These are phyloP conservation scores for Drosophila tsacasi DNA, from an alignment of 1,140 invertebrate genomes.

Conservation along the genomic window DNA sequence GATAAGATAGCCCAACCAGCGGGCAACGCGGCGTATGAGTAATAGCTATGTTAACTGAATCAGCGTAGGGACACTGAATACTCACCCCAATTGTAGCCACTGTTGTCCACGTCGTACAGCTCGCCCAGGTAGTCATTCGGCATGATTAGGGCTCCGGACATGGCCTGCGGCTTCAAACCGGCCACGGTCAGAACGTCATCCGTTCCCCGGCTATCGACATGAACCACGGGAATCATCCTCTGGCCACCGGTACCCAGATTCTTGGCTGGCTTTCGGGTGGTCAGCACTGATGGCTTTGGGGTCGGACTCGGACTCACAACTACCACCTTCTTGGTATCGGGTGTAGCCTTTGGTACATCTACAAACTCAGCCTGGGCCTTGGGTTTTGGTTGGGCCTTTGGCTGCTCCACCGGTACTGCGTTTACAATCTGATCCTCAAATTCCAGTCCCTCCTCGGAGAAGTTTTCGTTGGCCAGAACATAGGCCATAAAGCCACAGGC, in stretches of 20 bases:
- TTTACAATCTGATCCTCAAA: constrained; percentile 60
- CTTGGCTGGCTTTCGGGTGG: constrained; percentile 24
- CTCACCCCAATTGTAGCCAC: constrained; percentile 83
- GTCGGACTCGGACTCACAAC: constrained; percentile 12
- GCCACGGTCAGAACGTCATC: constrained; percentile 69
- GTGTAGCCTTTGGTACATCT: constrained; percentile 30
- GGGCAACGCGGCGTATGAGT: constrained; percentile 69
- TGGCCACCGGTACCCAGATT: constrained; percentile 19
- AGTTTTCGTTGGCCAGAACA: constrained; percentile 79
- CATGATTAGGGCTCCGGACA: constrained; percentile 67
- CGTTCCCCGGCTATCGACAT: constrained; percentile 61
- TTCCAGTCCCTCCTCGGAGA: constrained; percentile 73
- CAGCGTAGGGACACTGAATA: constrained; percentile 51
- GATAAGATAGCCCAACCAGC: constrained; percentile 64
- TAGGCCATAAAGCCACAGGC: constrained; percentile 77
- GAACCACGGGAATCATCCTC: constrained; percentile 44
- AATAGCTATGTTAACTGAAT: constrained; percentile 60
- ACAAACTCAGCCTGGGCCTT: constrained; percentile 19
- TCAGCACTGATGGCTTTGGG: constrained; percentile 3
- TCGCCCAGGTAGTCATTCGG: constrained; percentile 71
- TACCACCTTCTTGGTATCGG: constrained; percentile 38
- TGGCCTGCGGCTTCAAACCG: constrained; percentile 60
- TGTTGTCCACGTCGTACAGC: constrained; percentile 69
- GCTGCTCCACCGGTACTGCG: constrained; percentile 49
- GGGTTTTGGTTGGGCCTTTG: constrained; percentile 24